These are phyloP conservation scores for Nannospalax galili DNA, from an alignment of 2,113 vertebrate genomes.

Conservation along the genomic window DNA sequence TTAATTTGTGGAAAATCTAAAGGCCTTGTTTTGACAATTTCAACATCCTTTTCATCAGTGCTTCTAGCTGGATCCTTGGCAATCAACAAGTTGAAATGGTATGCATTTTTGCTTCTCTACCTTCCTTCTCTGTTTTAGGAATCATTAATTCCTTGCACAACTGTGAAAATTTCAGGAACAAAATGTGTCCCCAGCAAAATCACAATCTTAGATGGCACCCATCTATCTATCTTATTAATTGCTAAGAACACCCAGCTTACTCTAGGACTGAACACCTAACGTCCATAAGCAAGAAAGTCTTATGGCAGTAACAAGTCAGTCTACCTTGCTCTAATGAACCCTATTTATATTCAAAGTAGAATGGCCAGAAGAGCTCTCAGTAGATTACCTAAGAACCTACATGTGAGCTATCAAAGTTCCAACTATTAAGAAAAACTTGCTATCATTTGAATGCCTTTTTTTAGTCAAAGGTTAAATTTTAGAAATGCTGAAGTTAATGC, in stretches of 20 bases:
- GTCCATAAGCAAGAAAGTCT: no score
- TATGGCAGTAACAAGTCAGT: slow-evolving; percentile 18
- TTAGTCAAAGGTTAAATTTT: no score
- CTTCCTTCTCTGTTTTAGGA: not conserved
- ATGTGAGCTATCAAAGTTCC: not conserved
- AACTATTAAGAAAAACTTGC: slow-evolving; percentile 10
- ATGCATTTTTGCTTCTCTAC: slow-evolving; percentile 28
- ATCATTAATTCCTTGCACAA: not conserved
- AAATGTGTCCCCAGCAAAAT: slow-evolving; percentile 46
- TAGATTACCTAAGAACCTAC: slow-evolving; percentile 2
- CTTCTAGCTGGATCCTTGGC: slow-evolving; percentile 3
- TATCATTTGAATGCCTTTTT: no score
- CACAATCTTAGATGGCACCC: slow-evolving; percentile 2
- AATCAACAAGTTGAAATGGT: slow-evolving; percentile 30
- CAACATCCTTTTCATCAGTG: not conserved
- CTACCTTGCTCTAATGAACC: slow-evolving; percentile 31
- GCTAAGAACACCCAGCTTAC: slow-evolving; percentile 50
- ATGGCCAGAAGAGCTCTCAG: slow-evolving; percentile 43
- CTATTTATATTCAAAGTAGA: slow-evolving; percentile 5
- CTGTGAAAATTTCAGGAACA: slow-evolving; percentile 24
- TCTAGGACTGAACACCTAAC: slow-evolving; percentile 24
- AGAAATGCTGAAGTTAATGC: not conserved
- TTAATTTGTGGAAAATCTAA: no score
- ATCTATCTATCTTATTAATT: slow-evolving; percentile 62
- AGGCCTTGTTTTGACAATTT: slow-evolving; percentile 16